Percentiles rank a stretch among this genome's conserved stretches.
These are phyloP conservation scores for Halcyon badia DNA, from an alignment of 2,797 vertebrate genomes.

Conservation along the genomic window DNA sequence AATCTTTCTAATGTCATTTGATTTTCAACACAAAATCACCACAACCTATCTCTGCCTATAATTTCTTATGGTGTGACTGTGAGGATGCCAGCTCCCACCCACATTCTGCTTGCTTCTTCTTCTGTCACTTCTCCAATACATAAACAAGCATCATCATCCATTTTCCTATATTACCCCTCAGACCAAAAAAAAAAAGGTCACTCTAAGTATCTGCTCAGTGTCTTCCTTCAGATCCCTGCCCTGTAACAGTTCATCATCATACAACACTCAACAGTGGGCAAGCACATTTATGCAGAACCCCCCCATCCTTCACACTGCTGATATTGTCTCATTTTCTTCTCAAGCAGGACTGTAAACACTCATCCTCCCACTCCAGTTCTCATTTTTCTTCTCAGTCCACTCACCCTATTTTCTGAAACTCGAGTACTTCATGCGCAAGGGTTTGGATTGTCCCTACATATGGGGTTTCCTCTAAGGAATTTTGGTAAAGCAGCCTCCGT, in stretches of 20 bases:
- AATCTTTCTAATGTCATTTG: neutral
- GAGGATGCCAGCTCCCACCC: neutral
- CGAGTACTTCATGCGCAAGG: neutral
- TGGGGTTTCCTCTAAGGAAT: neutral
- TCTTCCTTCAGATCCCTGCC: neutral
- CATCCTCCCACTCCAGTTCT: neutral
- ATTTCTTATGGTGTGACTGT: constrained; percentile 2
- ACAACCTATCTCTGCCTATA: neutral
- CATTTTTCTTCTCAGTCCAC: neutral
- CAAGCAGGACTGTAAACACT: neutral
- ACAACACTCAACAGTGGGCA: neutral
- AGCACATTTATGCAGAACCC: neutral
- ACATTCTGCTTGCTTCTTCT: constrained; percentile 16
- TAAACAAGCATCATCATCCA: neutral
- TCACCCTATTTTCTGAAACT: neutral
- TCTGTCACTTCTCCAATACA: neutral
- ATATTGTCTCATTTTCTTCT: constrained; percentile 14
- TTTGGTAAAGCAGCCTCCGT: neutral
- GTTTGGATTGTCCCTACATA: neutral
- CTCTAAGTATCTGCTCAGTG: neutral
- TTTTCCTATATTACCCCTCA: neutral
- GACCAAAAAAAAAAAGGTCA: neutral
- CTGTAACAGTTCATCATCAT: neutral
- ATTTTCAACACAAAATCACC: constrained; percentile 4
- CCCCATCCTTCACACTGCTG: neutral